Evolutionary conservation across 2,888 invertebrate species (phyloP).

Genomic region (Prosopocoilus inquinatus): DNA sequence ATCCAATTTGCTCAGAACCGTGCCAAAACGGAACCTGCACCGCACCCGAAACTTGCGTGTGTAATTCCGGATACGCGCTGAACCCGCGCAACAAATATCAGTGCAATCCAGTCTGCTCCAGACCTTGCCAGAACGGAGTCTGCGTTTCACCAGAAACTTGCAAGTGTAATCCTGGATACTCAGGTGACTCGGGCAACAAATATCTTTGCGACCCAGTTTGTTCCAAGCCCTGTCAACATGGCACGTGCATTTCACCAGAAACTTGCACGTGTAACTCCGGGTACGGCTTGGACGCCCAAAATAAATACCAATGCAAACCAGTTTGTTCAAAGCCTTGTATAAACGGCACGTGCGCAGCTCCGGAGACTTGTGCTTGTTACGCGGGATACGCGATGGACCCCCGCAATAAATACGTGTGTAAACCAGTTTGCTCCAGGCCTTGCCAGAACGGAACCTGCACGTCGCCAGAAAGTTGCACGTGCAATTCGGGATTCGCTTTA

Average conservation of each 20-base stretch:
- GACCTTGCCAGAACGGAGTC: slow-evolving; percentile 37
- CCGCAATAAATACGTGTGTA: slow-evolving; percentile 12
- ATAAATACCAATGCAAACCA: slow-evolving; percentile 40
- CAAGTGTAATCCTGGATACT: slow-evolving; percentile 27
- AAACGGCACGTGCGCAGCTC: slow-evolving; percentile 28
- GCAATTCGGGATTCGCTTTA: slow-evolving; percentile 4
- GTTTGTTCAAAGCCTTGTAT: slow-evolving; percentile 36
- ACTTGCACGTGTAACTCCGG: slow-evolving; percentile 39
- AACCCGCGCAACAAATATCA: slow-evolving; percentile 24
- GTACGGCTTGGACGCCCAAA: slow-evolving; percentile 8
- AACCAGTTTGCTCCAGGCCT: slow-evolving; percentile 20
- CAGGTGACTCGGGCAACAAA: slow-evolving; percentile 7
- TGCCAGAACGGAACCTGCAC: slow-evolving; percentile 52
- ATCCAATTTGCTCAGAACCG: slow-evolving; percentile 16
- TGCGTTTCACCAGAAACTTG: slow-evolving; percentile 32
- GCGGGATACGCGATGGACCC: slow-evolving; percentile 20
- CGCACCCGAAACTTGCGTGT: slow-evolving; percentile 37
- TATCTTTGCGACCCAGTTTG: slow-evolving; percentile 43
- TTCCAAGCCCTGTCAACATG: slow-evolving; percentile 38
- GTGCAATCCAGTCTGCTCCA: slow-evolving; percentile 30
- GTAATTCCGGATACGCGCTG: slow-evolving; percentile 25
- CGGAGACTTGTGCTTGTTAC: slow-evolving; percentile 43
- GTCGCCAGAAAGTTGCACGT: slow-evolving; percentile 38
- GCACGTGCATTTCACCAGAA: slow-evolving; percentile 51
- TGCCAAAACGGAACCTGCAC: slow-evolving; percentile 33